These are phyloP conservation scores for Pyrgus malvae DNA, from an alignment of 2,888 invertebrate genomes.

Conservation along the genomic window DNA sequence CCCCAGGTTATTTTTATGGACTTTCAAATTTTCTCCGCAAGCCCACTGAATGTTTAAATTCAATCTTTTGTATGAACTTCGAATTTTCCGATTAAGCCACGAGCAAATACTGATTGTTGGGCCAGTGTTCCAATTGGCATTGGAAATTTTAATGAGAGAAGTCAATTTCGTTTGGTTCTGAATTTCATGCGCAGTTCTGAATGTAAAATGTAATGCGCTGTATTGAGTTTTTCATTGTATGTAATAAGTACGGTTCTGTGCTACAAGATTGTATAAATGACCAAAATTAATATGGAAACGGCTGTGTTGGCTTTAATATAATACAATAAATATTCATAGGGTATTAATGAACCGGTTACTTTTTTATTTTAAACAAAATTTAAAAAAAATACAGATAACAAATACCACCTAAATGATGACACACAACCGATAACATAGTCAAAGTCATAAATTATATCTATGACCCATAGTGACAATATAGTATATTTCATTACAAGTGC, in stretches of 20 bases:
- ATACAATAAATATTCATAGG: not conserved
- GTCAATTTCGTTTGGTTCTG: conserved; percentile 6
- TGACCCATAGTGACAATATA: too few species aligned
- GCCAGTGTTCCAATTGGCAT: conserved; percentile 13
- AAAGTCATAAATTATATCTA: too few species aligned
- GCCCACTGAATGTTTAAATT: conserved; percentile 7
- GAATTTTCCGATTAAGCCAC: conserved; percentile 12
- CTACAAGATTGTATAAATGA: not conserved
- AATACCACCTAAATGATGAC: too few species aligned
- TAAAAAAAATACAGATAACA: too few species aligned
- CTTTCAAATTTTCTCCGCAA: conserved; percentile 6
- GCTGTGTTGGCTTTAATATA: conserved; percentile 1
- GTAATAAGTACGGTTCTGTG: not conserved
- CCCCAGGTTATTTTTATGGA: conserved; percentile 30
- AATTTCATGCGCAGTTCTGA: not conserved
- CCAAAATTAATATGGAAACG: conserved; percentile 12
- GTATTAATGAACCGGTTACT: not conserved
- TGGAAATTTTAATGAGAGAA: conserved; percentile 13
- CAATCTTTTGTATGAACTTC: conserved; percentile 4
- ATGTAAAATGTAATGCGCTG: not conserved
- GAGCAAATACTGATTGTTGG: conserved; percentile 7
- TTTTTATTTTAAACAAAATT: too few species aligned
- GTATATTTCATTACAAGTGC: too few species aligned
- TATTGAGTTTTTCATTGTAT: conserved; percentile 3
- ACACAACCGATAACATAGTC: too few species aligned